Evolutionary conservation across 2,888 invertebrate species (phyloP).

Genomic region (Limnephilus marmoratus): DNA sequence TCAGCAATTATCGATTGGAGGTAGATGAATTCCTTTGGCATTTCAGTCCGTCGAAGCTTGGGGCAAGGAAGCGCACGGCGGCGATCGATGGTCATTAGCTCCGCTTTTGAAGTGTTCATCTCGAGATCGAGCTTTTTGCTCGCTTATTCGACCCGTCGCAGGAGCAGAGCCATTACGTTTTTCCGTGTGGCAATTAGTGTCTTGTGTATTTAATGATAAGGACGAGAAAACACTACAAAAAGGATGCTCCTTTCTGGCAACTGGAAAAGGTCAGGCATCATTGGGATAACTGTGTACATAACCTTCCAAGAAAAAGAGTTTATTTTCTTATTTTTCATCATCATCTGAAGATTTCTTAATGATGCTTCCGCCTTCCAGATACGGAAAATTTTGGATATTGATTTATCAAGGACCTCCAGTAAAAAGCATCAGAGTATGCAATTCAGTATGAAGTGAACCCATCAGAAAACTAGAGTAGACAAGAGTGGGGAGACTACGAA

Average conservation of each 20-base stretch:
- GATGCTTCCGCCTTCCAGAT: too few species aligned
- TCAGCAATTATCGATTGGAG: background rate
- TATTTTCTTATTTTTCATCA: too few species aligned
- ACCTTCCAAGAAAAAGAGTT: too few species aligned
- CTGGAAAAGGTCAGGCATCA: background rate
- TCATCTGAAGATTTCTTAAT: too few species aligned
- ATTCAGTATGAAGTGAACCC: too few species aligned
- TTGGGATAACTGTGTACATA: background rate
- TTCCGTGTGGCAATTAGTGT: background rate
- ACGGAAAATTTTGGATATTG: too few species aligned
- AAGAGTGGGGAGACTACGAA: too few species aligned
- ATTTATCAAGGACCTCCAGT: too few species aligned
- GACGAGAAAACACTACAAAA: background rate
- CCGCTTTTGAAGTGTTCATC: slow-evolving; percentile 2
- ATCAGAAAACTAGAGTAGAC: too few species aligned
- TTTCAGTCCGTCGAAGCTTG: background rate
- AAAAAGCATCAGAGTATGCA: too few species aligned
- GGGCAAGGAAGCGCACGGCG: background rate
- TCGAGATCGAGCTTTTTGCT: background rate
- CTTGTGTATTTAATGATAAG: background rate
- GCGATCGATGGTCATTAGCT: background rate
- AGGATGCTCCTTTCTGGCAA: background rate
- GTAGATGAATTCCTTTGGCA: background rate
- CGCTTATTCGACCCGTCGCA: background rate
- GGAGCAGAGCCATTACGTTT: background rate